phyloP scores from a whole-genome alignment of 2,113 vertebrate genomes.

The Eptesicus fuscus region DNA sequence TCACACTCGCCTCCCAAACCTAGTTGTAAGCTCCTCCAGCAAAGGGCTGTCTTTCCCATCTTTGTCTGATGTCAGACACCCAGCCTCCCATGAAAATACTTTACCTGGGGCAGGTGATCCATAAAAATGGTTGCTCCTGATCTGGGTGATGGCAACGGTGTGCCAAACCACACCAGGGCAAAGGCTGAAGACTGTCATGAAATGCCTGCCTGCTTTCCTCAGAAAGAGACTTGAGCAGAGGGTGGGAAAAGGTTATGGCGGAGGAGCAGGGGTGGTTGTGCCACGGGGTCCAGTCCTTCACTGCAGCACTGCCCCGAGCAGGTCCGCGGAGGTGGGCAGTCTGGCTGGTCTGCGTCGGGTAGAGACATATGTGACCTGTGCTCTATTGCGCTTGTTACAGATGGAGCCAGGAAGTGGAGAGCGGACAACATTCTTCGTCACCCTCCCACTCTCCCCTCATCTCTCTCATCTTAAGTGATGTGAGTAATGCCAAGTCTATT shows the following conservation, averaged over 20 bases:
- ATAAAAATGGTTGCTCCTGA: not conserved
- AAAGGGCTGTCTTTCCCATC: not conserved
- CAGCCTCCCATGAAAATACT: not conserved
- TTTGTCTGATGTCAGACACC: not conserved
- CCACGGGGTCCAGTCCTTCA: not conserved
- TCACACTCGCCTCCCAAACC: conserved; percentile 3
- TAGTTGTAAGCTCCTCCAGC: not conserved
- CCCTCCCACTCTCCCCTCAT: not conserved
- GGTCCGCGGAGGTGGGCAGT: conserved; percentile 25
- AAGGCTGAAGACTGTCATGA: conserved; percentile 3
- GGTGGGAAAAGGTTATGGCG: not conserved
- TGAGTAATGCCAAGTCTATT: conserved; percentile 47
- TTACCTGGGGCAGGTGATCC: not conserved
- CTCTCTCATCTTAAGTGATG: not conserved
- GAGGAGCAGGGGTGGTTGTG: not conserved
- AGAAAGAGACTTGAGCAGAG: not conserved
- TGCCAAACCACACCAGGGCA: not conserved
- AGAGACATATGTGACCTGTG: conserved; percentile 67
- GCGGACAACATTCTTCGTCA: not conserved
- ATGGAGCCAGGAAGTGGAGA: conserved; percentile 32
- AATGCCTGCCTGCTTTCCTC: not conserved
- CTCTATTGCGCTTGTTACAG: conserved; percentile 74
- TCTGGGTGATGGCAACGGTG: not conserved
- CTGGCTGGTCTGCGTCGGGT: conserved; percentile 32
- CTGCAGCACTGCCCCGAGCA: conserved; percentile 56